Evolutionary conservation across 2,113 vertebrate genomes (phyloP), one percentile per base, ranked within the genome.

Genomic region (Sclerurus mexicanus): DNA sequence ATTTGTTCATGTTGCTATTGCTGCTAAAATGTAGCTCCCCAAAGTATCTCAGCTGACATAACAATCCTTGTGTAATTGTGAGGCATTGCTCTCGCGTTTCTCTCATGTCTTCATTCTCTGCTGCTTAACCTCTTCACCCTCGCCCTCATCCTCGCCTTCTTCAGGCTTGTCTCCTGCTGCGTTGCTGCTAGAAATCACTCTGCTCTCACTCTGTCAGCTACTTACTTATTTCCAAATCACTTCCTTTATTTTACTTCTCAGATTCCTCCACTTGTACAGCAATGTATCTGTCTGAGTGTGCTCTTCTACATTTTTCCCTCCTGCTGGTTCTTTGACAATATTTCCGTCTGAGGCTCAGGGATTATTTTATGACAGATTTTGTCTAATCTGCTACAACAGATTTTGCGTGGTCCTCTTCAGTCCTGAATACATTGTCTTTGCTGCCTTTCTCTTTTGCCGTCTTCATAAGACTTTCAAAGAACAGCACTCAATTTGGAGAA

Each of bases 121-220:
- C 89, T 79, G 91, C 91, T 96, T 96, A 96, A 96, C 95, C 95
- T 96, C 94, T 89, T 96, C 95, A 96, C 91, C 94, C 78, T 94
- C 44, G 4, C 79, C 90, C 90, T 95, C 91, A 87, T 93, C 94
- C 94, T 95, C 16, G 71, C 91, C 93, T 94, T 93, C 93, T 76
- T 76, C 90, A 87, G 78, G 23, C 82, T 93, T 3, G 1, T 62
- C 78, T 89, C 96, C 95, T 68, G 91, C 95, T 96, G 94, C 0
- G 85, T 4, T 82, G 89, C 93, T 90, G 95, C 89, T 80, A 80
- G 94, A 95, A 93, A 91, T 89, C 74, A 74, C 91, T 96, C 87
- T 88, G 88, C 90, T 95, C 89, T 96, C 94, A 82, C 89, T 95
- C 94, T 90, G 62, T 93, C 91, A 93, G 94, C 85, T 96, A 95